Conservation (phyloP, 1,140 invertebrate genomes). For the Drosophila fuyamai region DNA sequence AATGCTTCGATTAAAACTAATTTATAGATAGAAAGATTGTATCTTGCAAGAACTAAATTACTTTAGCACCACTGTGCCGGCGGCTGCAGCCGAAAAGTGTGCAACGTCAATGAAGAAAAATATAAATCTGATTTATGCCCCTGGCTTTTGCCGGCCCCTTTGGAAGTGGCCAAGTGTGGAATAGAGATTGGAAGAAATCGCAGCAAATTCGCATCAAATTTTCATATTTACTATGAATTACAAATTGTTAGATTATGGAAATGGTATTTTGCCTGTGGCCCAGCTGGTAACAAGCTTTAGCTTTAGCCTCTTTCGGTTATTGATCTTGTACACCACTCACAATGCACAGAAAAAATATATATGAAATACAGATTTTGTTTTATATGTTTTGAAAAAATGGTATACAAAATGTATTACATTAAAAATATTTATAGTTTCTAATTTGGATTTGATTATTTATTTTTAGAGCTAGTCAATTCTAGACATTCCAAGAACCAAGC, state of each 20-base stretch:
- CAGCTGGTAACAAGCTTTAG: constrained; percentile 53
- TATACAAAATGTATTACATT: too few relatives aligned
- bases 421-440: too few relatives aligned
- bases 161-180: not conserved
- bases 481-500: too few relatives aligned
- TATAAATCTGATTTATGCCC: constrained; percentile 21
- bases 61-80: constrained; percentile 14
- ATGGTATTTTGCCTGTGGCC: constrained; percentile 37
- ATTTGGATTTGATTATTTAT: too few relatives aligned
- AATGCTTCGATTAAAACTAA: too few relatives aligned
- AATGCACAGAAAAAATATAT: not conserved
- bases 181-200: constrained; percentile 44
- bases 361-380: too few relatives aligned
- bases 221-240: constrained; percentile 73
- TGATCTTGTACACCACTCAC: constrained; percentile 22
- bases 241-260: constrained; percentile 80
- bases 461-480: too few relatives aligned
- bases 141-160: constrained; percentile 19
- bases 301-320: constrained; percentile 24
- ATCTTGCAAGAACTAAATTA: too few relatives aligned
- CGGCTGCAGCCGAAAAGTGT: constrained; percentile 33
- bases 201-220: constrained; percentile 70
- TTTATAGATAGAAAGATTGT: too few relatives aligned
- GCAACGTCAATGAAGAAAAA: constrained; percentile 33
- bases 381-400: too few relatives aligned